phyloP scores from a whole-genome alignment of 2,113 vertebrate genomes.

The Trematomus loennbergii region DNA sequence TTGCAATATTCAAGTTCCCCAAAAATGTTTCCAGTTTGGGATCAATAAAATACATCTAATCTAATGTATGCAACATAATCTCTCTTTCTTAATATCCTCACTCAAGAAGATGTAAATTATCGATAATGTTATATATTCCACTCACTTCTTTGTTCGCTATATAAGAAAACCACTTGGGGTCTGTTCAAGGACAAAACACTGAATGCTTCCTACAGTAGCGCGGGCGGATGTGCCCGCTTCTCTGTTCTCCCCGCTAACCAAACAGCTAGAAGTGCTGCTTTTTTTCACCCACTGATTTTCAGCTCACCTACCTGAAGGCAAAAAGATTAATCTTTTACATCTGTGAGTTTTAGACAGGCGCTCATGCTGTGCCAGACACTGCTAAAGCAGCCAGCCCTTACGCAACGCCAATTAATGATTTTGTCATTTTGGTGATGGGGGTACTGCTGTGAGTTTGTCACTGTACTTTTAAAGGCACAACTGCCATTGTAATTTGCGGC shows the following conservation, averaged over 20 bases:
- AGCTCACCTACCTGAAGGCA: conserved; percentile 87
- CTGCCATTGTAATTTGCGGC: conserved; percentile 89
- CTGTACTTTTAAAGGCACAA: conserved; percentile 86
- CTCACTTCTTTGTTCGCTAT: conserved; percentile 35
- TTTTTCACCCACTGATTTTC: conserved; percentile 80
- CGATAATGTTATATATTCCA: conserved; percentile 52
- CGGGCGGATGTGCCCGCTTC: conserved; percentile 63
- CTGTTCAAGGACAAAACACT: conserved; percentile 81
- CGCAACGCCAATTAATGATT: conserved; percentile 93
- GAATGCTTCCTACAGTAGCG: conserved; percentile 65
- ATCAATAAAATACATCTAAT: no score
- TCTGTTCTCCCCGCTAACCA: conserved; percentile 76
- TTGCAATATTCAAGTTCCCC: conserved; percentile 17
- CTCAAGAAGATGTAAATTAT: conserved; percentile 48
- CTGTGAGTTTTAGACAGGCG: conserved; percentile 86
- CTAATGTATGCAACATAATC: no score
- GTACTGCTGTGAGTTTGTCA: conserved; percentile 87
- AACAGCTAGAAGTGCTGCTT: conserved; percentile 75
- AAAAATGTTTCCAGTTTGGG: conserved; percentile 11
- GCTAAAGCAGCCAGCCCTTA: conserved; percentile 85
- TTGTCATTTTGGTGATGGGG: conserved; percentile 90
- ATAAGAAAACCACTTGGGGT: conserved; percentile 57
- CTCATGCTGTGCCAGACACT: conserved; percentile 88
- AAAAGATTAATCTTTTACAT: conserved; percentile 89
- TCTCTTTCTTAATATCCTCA: conserved; percentile 9